These are phyloP conservation scores for Biston stratarius DNA, from an alignment of 2,888 invertebrate species.

Conservation along the genomic window DNA sequence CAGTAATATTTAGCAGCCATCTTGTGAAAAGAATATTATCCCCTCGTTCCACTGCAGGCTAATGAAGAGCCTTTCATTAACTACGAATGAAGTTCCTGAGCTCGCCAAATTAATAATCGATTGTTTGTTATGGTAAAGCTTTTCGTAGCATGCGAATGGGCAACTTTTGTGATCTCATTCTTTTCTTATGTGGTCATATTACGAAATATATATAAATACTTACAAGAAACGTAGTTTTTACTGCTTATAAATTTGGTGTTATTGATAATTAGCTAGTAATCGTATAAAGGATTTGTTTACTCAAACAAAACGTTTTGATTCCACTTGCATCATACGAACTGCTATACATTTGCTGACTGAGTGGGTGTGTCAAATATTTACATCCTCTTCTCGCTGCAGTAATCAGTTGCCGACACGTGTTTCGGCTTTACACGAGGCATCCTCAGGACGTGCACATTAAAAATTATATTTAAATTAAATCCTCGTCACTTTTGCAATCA, in stretches of 20 bases:
- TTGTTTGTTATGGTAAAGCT: conserved; percentile 18
- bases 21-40: conserved; percentile 22
- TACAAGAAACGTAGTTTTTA: not conserved
- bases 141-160: conserved; percentile 22
- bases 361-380: too few species aligned
- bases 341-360: too few species aligned
- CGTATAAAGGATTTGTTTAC: too few species aligned
- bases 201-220: not conserved
- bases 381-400: too few species aligned
- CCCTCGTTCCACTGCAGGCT: conserved; percentile 24
- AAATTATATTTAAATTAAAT: too few species aligned
- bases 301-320: too few species aligned
- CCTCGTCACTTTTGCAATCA: too few species aligned
- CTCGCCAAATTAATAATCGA: conserved; percentile 37
- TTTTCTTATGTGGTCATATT: not conserved
- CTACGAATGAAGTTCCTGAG: conserved; percentile 36
- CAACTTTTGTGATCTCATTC: conserved; percentile 4
- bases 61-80: conserved; percentile 42
- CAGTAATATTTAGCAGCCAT: conserved; percentile 3
- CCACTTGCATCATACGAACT: too few species aligned
- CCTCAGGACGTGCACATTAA: too few species aligned
- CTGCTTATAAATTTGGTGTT: not conserved
- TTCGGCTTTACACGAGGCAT: too few species aligned
- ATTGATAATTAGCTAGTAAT: not conserved
- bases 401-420: too few species aligned